Conservation (phyloP, 2,797 vertebrate genomes). For the Melanotaenia parkinsoni region DNA sequence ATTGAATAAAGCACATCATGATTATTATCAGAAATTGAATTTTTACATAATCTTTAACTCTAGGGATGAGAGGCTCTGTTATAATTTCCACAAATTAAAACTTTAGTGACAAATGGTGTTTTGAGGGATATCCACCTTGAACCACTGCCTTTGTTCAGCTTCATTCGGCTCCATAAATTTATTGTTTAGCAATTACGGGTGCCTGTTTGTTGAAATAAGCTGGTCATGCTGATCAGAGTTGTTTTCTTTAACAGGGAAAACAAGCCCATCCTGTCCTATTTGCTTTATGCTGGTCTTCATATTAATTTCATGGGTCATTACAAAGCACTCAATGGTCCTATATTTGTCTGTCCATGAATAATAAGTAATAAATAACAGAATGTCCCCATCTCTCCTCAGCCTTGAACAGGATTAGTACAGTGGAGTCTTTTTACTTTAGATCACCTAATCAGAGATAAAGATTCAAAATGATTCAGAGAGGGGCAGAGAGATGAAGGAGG, state of each 20-base stretch:
- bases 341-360: not conserved
- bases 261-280: not conserved
- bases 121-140: too few species aligned
- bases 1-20: too few species aligned
- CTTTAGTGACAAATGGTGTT: too few species aligned
- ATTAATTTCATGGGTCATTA: not conserved
- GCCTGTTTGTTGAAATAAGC: not conserved
- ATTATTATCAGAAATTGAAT: too few species aligned
- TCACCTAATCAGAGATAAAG: conserved; percentile 34
- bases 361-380: not conserved
- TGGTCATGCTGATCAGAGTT: not conserved
- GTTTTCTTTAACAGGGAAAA: not conserved
- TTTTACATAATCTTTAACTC: too few species aligned
- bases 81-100: too few species aligned
- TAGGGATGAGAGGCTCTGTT: too few species aligned
- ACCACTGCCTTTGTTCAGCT: conserved; percentile 1
- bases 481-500: conserved; percentile 24
- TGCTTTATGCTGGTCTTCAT: not conserved
- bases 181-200: not conserved
- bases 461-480: conserved; percentile 20
- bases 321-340: not conserved
- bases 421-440: conserved; percentile 13
- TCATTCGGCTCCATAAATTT: not conserved
- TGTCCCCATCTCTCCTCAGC: not conserved
- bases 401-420: conserved; percentile 3